Evolutionary conservation across 2,113 vertebrate species (phyloP).

Genomic region (Callorhinus ursinus): DNA sequence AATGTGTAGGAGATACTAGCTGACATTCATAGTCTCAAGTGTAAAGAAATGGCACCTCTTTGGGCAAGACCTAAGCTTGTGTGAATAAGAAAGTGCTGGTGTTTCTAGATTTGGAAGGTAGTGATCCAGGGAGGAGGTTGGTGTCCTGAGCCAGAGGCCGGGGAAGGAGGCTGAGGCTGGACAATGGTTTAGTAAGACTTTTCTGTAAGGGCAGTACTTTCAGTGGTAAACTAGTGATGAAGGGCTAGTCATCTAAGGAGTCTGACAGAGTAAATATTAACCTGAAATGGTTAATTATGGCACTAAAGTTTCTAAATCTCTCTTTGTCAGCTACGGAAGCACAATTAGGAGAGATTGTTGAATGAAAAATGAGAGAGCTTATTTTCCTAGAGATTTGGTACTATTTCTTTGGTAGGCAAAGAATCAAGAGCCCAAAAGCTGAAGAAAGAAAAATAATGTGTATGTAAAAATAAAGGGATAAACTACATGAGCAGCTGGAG

Average conservation of each 20-base stretch:
- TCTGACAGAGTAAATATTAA: not conserved
- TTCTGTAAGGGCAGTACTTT: too few species aligned
- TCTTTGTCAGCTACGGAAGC: not conserved
- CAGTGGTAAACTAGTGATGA: not conserved
- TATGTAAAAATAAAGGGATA: slow-evolving; percentile 74
- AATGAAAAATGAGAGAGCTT: not conserved
- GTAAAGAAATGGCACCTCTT: not conserved
- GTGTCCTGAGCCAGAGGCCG: not conserved
- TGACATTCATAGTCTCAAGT: not conserved
- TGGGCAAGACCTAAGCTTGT: not conserved
- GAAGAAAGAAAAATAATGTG: slow-evolving; percentile 39
- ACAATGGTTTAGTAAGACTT: not conserved
- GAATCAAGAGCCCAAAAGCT: slow-evolving; percentile 28
- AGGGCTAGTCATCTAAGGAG: not conserved
- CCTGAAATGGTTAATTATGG: not conserved
- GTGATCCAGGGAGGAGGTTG: not conserved
- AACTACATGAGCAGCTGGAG: slow-evolving; percentile 64
- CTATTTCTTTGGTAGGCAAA: slow-evolving; percentile 29
- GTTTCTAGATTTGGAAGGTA: not conserved
- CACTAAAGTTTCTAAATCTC: not conserved
- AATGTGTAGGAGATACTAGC: not conserved
- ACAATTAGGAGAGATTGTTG: not conserved
- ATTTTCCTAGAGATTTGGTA: slow-evolving; percentile 46
- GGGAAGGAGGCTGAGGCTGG: not conserved
- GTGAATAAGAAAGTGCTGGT: not conserved